These are phyloP conservation scores for Phymorhynchus buccinoides DNA, from an alignment of 1,140 invertebrate species.

Conservation along the genomic window DNA sequence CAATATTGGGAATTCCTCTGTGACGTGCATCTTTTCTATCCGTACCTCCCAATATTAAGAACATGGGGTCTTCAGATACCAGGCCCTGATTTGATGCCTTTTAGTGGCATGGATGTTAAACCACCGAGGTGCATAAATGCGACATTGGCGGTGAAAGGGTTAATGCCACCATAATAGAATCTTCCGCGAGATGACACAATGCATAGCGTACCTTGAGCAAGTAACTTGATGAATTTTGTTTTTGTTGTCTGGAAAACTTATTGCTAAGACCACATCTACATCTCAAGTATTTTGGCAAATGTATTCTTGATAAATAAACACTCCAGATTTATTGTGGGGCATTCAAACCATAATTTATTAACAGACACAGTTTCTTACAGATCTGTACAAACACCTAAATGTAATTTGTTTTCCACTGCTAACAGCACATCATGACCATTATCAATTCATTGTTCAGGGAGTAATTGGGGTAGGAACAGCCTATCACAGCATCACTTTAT, in stretches of 20 bases:
- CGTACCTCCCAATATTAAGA: too few relatives aligned
- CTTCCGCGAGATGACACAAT: not conserved
- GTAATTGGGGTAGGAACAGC: not conserved
- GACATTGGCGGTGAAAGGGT: too few relatives aligned
- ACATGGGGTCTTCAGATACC: too few relatives aligned
- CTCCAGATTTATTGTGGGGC: not conserved
- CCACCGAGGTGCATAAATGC: too few relatives aligned
- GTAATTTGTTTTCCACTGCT: not conserved
- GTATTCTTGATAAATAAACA: not conserved
- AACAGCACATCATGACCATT: not conserved
- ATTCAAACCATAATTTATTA: not conserved
- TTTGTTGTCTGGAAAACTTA: not conserved
- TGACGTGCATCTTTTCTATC: too few relatives aligned
- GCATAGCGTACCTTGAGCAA: not conserved
- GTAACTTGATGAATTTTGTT: not conserved
- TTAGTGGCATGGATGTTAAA: too few relatives aligned
- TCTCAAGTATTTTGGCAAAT: conserved; percentile 9
- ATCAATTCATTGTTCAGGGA: not conserved
- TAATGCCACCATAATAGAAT: not conserved
- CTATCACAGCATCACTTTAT: not conserved
- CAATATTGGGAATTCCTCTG: too few relatives aligned
- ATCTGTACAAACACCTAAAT: not conserved
- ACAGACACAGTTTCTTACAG: not conserved
- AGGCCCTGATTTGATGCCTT: too few relatives aligned
- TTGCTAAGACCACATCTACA: not conserved